Percentiles rank a stretch among this genome's conserved stretches.
These are phyloP conservation scores for Lepidochrysops patricia DNA, from an alignment of 2,888 invertebrate species.

Conservation along the genomic window DNA sequence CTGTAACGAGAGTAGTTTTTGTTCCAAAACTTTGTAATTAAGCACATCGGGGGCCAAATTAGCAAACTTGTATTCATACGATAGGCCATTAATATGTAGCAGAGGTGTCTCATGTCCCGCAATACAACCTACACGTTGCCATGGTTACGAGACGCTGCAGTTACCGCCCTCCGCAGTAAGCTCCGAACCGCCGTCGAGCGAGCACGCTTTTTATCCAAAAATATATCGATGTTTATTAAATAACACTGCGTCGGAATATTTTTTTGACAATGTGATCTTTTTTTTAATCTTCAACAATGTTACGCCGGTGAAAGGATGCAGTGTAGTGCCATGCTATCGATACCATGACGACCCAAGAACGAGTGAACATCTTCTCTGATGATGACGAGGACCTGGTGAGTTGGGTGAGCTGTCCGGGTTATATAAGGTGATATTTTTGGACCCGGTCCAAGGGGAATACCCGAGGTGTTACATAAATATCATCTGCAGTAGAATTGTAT, in stretches of 20 bases:
- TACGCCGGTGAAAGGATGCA: slow-evolving; percentile 52
- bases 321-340: slow-evolving; percentile 53
- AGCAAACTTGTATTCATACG: not conserved
- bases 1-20: not conserved
- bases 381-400: slow-evolving; percentile 67
- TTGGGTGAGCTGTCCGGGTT: slow-evolving; percentile 22
- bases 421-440: slow-evolving; percentile 35
- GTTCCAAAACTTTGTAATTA: not conserved
- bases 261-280: slow-evolving; percentile 20
- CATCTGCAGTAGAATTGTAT: slow-evolving; percentile 28
- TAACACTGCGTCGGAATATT: slow-evolving; percentile 16
- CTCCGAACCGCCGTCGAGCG: slow-evolving; percentile 35
- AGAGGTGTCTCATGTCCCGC: slow-evolving; percentile 14
- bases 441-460: slow-evolving; percentile 27
- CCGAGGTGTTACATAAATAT: slow-evolving; percentile 31
- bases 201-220: slow-evolving; percentile 30
- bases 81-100: slow-evolving; percentile 9
- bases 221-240: slow-evolving; percentile 25
- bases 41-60: not conserved
- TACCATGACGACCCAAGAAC: slow-evolving; percentile 62
- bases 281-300: slow-evolving; percentile 22
- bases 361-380: slow-evolving; percentile 60
- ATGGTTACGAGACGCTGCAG: slow-evolving; percentile 68
- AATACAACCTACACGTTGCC: slow-evolving; percentile 34
- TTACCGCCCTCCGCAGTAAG: slow-evolving; percentile 65